These are phyloP conservation scores for Alces alces DNA, from an alignment of 2,113 vertebrate genomes.

Conservation along the genomic window DNA sequence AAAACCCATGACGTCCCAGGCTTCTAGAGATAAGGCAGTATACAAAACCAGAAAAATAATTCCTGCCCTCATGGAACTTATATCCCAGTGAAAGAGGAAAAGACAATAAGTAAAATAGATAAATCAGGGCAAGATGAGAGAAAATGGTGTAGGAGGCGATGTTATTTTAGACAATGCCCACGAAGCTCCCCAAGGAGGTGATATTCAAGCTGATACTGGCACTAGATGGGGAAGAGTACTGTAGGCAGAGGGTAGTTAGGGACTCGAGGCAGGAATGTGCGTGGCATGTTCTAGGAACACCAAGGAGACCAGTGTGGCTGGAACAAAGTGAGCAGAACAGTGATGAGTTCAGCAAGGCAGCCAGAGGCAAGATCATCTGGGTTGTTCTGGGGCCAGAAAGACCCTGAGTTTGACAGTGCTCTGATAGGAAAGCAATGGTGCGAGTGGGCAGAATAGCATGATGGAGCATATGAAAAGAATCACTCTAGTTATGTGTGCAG, in stretches of 20 bases:
- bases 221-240: neutral
- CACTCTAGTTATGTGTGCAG: neutral
- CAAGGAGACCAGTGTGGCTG: neutral
- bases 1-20: neutral
- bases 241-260: neutral
- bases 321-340: neutral
- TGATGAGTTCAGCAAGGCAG: neutral
- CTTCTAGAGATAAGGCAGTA: neutral
- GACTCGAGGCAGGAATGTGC: no score
- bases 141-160: neutral
- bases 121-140: neutral
- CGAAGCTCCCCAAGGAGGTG: neutral
- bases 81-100: neutral
- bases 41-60: neutral
- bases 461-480: neutral
- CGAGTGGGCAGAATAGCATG: neutral
- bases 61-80: neutral
- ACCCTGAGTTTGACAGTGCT: neutral
- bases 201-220: accelerated
- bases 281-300: neutral
- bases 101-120: neutral
- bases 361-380: neutral
- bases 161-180: neutral
- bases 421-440: neutral
- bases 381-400: neutral